phyloP scores from a whole-genome alignment of 2,113 vertebrate species.

The Chrysochloris asiatica region DNA sequence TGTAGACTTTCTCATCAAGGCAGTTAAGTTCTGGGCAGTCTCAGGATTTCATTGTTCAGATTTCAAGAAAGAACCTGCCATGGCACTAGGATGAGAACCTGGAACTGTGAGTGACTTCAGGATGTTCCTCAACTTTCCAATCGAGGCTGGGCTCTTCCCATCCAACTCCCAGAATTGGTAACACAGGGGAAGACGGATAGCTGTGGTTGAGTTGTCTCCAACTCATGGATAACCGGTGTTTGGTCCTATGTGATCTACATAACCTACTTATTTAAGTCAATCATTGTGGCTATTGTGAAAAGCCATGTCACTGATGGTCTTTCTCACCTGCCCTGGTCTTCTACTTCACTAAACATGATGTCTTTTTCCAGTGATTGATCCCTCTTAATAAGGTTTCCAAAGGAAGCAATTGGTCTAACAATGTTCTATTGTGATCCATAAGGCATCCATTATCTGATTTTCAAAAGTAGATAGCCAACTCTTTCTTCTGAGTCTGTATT shows the following conservation, averaged over 20 bases:
- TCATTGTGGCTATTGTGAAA: neutral
- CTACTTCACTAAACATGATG: neutral
- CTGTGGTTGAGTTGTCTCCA: neutral
- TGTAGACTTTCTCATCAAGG: neutral
- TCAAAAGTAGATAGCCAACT: neutral
- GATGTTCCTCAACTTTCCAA: neutral
- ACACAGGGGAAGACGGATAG: too few species aligned
- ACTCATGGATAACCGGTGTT: neutral
- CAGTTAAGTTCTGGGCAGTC: fast-evolving
- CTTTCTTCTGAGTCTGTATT: neutral
- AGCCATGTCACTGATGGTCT: neutral
- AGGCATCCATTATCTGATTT: neutral
- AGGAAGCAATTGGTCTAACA: neutral
- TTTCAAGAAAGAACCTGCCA: neutral
- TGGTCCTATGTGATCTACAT: neutral
- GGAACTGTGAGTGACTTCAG: fast-evolving
- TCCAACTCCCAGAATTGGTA: too few species aligned
- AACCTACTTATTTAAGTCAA: neutral
- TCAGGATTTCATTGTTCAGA: fast-evolving
- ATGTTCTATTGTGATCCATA: neutral
- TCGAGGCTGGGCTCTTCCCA: neutral
- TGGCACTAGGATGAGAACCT: fast-evolving
- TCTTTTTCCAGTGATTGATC: neutral
- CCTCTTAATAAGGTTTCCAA: neutral
- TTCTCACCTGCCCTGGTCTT: neutral